Evolutionary conservation across 1,140 invertebrate genomes (phyloP).

Genomic region (Brachionus plicatilis): DNA sequence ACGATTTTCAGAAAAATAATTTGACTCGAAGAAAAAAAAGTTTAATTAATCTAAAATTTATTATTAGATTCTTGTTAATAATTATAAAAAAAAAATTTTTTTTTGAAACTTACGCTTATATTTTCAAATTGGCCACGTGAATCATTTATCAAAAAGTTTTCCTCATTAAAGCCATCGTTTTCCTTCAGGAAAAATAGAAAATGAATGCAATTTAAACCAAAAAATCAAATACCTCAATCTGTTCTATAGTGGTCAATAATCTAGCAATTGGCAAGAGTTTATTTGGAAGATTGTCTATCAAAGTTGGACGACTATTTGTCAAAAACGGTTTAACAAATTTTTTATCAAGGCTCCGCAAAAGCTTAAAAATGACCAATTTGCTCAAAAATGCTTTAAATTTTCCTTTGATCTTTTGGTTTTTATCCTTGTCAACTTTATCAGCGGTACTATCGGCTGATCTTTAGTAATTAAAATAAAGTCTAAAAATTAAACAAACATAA

Average conservation of each 20-base stretch:
- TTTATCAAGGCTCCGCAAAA: background rate
- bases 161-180: background rate
- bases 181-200: background rate
- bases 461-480: background rate
- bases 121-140: background rate
- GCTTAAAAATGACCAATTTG: conserved; percentile 1
- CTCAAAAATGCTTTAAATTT: background rate
- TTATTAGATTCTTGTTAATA: too few relatives aligned
- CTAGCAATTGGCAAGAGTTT: conserved; percentile 80
- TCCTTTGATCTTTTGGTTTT: background rate
- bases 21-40: too few relatives aligned
- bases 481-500: background rate
- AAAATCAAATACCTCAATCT: conserved; percentile 51
- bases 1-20: too few relatives aligned
- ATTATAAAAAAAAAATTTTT: too few relatives aligned
- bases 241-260: conserved; percentile 85
- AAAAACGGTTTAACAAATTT: conserved; percentile 87
- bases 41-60: too few relatives aligned
- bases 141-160: background rate
- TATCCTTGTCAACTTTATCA: background rate
- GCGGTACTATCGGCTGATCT: background rate
- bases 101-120: background rate
- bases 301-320: conserved; percentile 84
- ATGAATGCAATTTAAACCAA: too few relatives aligned
- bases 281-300: conserved; percentile 82